These are phyloP conservation scores for Cyprinodon brontotheroides DNA, from an alignment of 2,113 vertebrate genomes.

Conservation along the genomic window DNA sequence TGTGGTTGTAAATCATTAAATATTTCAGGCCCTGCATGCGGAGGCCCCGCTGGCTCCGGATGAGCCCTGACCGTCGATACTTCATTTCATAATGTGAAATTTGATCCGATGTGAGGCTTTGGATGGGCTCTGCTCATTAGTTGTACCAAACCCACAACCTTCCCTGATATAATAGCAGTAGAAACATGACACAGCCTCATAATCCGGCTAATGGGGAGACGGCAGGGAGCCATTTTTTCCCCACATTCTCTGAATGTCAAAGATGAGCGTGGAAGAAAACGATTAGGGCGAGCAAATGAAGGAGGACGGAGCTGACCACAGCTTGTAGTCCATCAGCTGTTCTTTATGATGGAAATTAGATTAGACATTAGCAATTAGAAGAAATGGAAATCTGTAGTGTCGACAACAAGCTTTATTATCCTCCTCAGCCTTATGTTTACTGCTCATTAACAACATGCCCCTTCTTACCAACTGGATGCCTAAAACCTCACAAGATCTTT, in stretches of 20 bases:
- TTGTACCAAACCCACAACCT: constrained; percentile 23
- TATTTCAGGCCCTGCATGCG: constrained; percentile 16
- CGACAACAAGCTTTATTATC: constrained; percentile 29
- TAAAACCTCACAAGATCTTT: constrained; percentile 20
- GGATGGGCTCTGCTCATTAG: constrained; percentile 10
- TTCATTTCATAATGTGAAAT: constrained; percentile 41
- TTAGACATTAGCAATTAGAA: constrained; percentile 45
- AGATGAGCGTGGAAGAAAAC: constrained; percentile 52
- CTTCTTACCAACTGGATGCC: constrained; percentile 7
- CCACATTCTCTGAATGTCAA: constrained; percentile 45
- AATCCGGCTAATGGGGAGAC: constrained; percentile 37
- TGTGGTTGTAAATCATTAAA: not conserved
- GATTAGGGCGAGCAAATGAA: constrained; percentile 45
- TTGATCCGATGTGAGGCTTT: constrained; percentile 6
- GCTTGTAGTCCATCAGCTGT: constrained; percentile 42
- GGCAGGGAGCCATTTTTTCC: constrained; percentile 2
- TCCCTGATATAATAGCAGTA: constrained; percentile 1
- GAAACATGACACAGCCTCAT: constrained; percentile 26
- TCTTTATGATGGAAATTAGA: constrained; percentile 52
- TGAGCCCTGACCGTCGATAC: constrained; percentile 40
- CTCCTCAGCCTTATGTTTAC: constrained; percentile 31
- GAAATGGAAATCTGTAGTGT: constrained; percentile 52
- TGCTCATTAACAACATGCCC: constrained; percentile 28
- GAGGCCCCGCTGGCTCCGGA: constrained; percentile 36
- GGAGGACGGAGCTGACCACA: constrained; percentile 32